Conservation (phyloP, 2,797 vertebrate species). For the Diglossa cyanea region DNA sequence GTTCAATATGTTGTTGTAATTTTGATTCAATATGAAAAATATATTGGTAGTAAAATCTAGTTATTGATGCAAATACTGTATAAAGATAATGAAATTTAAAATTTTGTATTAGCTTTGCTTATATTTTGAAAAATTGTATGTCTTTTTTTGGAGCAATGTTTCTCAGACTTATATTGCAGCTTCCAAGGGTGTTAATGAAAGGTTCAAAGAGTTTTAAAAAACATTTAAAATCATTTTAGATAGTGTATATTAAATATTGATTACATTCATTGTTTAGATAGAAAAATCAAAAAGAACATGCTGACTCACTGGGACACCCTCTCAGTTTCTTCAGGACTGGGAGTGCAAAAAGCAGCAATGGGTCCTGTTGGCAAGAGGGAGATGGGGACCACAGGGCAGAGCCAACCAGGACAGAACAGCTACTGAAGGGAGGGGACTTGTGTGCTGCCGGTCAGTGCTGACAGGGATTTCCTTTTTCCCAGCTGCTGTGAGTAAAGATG, state of each 20-base stretch:
- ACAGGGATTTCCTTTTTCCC: neutral
- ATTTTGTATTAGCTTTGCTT: neutral
- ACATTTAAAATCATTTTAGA: neutral
- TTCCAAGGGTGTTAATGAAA: neutral
- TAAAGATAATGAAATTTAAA: neutral
- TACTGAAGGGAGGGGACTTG: neutral
- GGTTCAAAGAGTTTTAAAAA: neutral
- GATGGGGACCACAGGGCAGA: neutral
- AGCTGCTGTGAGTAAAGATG: accelerated
- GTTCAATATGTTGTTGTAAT: neutral
- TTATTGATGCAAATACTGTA: neutral
- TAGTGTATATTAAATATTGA: neutral
- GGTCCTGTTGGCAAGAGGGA: neutral
- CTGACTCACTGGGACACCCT: neutral
- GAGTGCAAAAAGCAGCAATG: neutral
- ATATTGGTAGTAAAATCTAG: neutral
- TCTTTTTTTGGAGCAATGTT: conserved; percentile 26
- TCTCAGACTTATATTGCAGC: conserved; percentile 23
- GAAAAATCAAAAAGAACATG: neutral
- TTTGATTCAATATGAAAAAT: neutral
- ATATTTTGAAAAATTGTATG: neutral
- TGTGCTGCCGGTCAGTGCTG: neutral
- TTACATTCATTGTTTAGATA: neutral
- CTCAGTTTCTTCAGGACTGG: neutral
- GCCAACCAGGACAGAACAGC: neutral